Conservation (phyloP, 53 echinoderm and acorn worm species). For the Crossaster papposus region DNA sequence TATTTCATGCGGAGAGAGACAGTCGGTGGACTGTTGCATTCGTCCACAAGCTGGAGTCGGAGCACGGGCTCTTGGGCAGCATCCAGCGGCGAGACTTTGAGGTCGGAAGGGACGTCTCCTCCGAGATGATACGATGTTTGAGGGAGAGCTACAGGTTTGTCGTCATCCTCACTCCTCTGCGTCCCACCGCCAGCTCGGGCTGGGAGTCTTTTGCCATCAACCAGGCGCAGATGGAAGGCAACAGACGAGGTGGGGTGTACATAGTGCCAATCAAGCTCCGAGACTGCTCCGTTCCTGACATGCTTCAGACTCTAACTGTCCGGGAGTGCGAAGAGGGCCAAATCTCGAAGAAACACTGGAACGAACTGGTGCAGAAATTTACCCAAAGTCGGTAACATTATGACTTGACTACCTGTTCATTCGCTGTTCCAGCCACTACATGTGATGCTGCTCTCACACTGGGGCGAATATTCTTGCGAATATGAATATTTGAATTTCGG, state of each 20-base stretch:
- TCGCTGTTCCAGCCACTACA: too few species aligned
- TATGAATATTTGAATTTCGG: too few species aligned
- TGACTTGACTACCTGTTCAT: too few species aligned
- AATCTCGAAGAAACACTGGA: conserved; percentile 53
- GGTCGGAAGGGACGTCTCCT: conserved; percentile 31
- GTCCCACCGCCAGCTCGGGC: not conserved
- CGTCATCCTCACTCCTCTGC: conserved; percentile 63
- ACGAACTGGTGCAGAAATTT: conserved; percentile 21
- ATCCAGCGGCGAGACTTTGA: conserved; percentile 73
- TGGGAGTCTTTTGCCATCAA: not conserved
- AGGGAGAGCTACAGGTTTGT: conserved; percentile 66
- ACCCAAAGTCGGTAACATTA: not conserved
- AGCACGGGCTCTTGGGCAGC: conserved; percentile 58
- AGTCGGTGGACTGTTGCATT: conserved; percentile 79
- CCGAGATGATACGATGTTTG: conserved; percentile 55
- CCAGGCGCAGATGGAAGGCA: conserved; percentile 43
- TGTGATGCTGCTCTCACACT: too few species aligned
- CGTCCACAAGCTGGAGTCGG: conserved; percentile 69
- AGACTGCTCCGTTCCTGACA: conserved; percentile 43
- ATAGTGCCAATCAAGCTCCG: conserved; percentile 65
- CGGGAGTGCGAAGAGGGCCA: conserved; percentile 58
- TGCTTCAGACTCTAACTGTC: conserved; percentile 10
- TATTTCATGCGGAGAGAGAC: conserved; percentile 68
- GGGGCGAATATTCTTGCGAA: too few species aligned
- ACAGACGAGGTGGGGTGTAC: conserved; percentile 33